Percentiles rank a stretch among this genome's conserved stretches.
phyloP scores from a whole-genome alignment of 1,140 invertebrate species.

The Acromyrmex heyeri region DNA sequence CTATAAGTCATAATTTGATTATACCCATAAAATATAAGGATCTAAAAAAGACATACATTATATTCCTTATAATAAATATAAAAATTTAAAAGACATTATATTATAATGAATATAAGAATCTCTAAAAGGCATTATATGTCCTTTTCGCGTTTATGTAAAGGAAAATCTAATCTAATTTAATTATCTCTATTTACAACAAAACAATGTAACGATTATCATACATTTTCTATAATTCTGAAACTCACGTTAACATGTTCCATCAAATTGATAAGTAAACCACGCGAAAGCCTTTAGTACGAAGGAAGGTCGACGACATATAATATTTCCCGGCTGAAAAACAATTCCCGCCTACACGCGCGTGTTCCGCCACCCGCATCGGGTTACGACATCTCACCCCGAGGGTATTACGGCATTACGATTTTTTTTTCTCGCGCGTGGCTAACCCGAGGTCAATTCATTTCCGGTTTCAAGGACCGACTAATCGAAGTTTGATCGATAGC shows the following conservation, averaged over 20 bases:
- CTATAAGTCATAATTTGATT: constrained; percentile 66
- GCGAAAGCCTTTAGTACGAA: background rate
- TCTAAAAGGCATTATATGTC: background rate
- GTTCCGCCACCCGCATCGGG: constrained; percentile 65
- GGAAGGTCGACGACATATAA: constrained; percentile 57
- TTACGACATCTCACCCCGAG: constrained; percentile 67
- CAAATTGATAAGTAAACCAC: background rate
- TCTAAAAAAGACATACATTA: background rate
- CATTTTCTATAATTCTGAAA: background rate
- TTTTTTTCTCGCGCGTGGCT: constrained; percentile 67
- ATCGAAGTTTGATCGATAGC: constrained; percentile 72
- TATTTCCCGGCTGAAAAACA: constrained; percentile 54
- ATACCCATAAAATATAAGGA: background rate
- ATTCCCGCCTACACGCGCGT: constrained; percentile 68
- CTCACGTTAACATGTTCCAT: background rate
- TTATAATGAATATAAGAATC: too few species aligned
- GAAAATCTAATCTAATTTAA: background rate
- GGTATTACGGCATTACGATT: constrained; percentile 74
- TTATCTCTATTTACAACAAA: background rate
- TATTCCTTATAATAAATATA: too few species aligned
- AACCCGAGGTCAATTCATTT: constrained; percentile 64
- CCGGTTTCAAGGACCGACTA: constrained; percentile 53
- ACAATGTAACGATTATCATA: background rate
- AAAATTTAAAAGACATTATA: too few species aligned
- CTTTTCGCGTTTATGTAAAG: background rate